Evolutionary conservation across 2,113 vertebrate species (phyloP).

Genomic region (Uria aalge): DNA sequence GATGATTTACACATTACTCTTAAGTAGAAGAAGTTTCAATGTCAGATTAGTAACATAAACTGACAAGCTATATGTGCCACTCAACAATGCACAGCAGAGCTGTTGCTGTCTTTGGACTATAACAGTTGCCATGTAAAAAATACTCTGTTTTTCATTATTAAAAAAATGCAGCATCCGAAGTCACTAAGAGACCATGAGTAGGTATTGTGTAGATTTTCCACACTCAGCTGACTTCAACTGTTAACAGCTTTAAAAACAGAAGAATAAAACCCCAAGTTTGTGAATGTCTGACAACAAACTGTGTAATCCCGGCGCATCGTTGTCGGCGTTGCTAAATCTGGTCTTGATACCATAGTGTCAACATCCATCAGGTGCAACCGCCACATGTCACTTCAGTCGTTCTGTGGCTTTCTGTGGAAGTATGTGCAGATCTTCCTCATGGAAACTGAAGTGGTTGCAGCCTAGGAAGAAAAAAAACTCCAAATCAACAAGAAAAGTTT

Average conservation of each 20-base stretch:
- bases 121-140: not conserved
- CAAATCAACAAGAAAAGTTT: not conserved
- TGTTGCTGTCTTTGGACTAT: not conserved
- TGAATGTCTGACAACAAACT: not conserved
- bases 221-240: not conserved
- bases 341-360: not conserved
- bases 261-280: not conserved
- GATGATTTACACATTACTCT: not conserved
- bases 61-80: not conserved
- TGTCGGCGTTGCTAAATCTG: not conserved
- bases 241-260: conserved; percentile 32
- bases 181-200: not conserved
- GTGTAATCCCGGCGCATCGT: not conserved
- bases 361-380: not conserved
- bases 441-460: conserved; percentile 72
- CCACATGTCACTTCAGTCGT: conserved; percentile 39
- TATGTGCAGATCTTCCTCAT: conserved; percentile 95
- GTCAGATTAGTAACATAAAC: not conserved
- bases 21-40: not conserved
- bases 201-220: not conserved
- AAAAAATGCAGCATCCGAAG: not conserved
- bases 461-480: conserved; percentile 58
- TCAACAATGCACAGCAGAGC: not conserved
- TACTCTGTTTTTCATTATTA: not conserved
- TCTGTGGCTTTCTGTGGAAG: conserved; percentile 80